A percentile compares a stretch with the other conserved stretches of the same genome.
These are phyloP conservation scores for Leptinotarsa tumamoca DNA, from an alignment of 2,888 invertebrate species.

Conservation along the genomic window DNA sequence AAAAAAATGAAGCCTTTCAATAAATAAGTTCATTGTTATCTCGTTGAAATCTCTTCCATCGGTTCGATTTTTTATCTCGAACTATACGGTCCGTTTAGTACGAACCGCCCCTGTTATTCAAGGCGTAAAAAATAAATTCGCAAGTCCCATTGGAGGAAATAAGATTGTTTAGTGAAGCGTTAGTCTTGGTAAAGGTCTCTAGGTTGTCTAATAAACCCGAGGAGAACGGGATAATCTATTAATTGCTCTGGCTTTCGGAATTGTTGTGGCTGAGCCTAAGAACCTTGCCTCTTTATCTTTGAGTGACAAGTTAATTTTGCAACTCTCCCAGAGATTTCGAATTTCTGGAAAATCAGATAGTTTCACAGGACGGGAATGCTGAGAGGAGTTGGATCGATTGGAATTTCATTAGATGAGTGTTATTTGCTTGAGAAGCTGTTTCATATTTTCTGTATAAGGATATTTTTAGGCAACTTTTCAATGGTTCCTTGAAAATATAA, in stretches of 20 bases:
- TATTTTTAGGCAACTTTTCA: too few relatives aligned
- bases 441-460: neutral
- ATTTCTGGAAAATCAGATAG: slow-evolving; percentile 2
- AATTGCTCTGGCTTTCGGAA: slow-evolving; percentile 35
- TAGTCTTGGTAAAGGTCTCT: slow-evolving; percentile 26
- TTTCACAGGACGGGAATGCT: neutral
- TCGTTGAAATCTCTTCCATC: too few relatives aligned
- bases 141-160: slow-evolving; percentile 17
- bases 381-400: neutral
- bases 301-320: slow-evolving; percentile 41
- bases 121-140: neutral
- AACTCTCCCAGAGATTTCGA: slow-evolving; percentile 2
- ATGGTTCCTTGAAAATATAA: too few relatives aligned
- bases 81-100: too few relatives aligned
- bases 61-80: too few relatives aligned
- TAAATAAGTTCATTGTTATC: too few relatives aligned
- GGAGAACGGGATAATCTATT: slow-evolving; percentile 41
- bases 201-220: slow-evolving; percentile 37
- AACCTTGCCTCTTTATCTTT: slow-evolving; percentile 28
- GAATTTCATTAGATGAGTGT: neutral
- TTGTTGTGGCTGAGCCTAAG: slow-evolving; percentile 28
- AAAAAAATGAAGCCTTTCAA: too few relatives aligned
- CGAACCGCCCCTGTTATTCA: neutral
- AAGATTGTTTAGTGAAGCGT: slow-evolving; percentile 26
- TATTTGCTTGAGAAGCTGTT: neutral